Percentiles rank a stretch among this genome's conserved stretches.
Conservation (phyloP, 1,140 invertebrate genomes). For the Megalonaias nervosa region DNA sequence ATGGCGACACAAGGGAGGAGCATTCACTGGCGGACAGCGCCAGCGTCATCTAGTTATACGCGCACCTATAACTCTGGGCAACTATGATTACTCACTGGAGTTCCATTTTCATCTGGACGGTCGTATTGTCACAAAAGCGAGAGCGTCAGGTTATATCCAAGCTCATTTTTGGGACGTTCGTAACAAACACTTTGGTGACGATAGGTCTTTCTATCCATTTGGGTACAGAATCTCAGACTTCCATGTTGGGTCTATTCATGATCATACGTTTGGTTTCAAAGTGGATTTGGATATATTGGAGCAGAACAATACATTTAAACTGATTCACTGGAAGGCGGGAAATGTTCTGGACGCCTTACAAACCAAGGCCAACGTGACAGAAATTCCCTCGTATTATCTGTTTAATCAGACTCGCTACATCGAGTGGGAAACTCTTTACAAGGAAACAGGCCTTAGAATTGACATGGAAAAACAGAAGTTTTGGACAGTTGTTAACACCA, state of each 20-base stretch:
- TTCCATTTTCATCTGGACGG: constrained; percentile 49
- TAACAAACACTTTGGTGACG: constrained; percentile 14
- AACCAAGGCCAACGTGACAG: constrained; percentile 1
- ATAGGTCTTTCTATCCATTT: constrained; percentile 21
- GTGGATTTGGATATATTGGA: constrained; percentile 40
- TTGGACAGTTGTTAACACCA: constrained; percentile 37
- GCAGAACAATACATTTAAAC: constrained; percentile 38
- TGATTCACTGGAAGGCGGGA: constrained; percentile 42
- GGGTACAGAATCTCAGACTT: constrained; percentile 36
- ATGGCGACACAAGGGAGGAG: constrained; percentile 33
- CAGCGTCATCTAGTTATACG: constrained; percentile 41
- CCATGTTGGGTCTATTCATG: constrained; percentile 40
- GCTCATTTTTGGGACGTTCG: constrained; percentile 26
- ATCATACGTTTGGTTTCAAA: constrained; percentile 48
- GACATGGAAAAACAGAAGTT: constrained; percentile 32
- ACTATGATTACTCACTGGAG: constrained; percentile 54
- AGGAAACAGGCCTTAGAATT: constrained; percentile 30
- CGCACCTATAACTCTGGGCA: constrained; percentile 35
- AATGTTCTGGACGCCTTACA: constrained; percentile 18
- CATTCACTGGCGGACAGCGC: constrained; percentile 24
- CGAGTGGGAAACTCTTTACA: constrained; percentile 32
- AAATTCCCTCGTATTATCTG: constrained; percentile 30
- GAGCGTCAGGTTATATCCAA: constrained; percentile 44
- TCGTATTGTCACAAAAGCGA: constrained; percentile 32
- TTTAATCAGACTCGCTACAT: constrained; percentile 41